Conservation (phyloP, 2,888 invertebrate genomes). For the Atethmia centrago region DNA sequence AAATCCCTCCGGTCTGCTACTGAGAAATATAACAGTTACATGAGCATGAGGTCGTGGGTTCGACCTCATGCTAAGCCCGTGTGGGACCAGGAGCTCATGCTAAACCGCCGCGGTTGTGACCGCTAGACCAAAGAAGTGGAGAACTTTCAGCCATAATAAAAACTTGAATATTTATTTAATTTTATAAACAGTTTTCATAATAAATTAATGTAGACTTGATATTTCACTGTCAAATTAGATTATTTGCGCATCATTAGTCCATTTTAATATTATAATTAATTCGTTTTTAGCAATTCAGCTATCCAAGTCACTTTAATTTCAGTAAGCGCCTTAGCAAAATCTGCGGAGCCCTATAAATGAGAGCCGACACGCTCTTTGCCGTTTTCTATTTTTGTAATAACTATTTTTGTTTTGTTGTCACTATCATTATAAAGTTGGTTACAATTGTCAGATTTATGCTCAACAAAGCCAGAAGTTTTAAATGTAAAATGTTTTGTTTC, state of each 20-base stretch:
- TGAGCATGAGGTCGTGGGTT: too few species aligned
- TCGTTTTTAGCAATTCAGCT: background rate
- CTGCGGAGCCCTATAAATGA: background rate
- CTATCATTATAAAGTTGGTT: conserved; percentile 42
- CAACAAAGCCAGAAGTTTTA: conserved; percentile 13
- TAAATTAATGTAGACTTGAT: too few species aligned
- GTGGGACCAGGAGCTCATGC: background rate
- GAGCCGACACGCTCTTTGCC: conserved; percentile 2
- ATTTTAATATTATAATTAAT: background rate
- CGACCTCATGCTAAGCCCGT: too few species aligned
- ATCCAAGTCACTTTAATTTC: background rate
- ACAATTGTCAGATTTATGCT: conserved; percentile 22
- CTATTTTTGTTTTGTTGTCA: conserved; percentile 45
- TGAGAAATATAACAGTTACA: background rate
- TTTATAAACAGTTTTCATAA: too few species aligned
- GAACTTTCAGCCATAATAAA: too few species aligned
- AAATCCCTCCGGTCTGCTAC: background rate
- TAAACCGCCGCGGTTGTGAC: background rate
- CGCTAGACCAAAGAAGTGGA: background rate
- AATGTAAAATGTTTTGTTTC: conserved; percentile 23
- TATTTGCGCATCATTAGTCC: too few species aligned
- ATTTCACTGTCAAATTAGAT: too few species aligned
- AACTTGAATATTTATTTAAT: too few species aligned
- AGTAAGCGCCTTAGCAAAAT: too few species aligned
- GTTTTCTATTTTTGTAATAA: conserved; percentile 36